These are phyloP conservation scores for Cyclopterus lumpus DNA, from an alignment of 2,797 vertebrate species.

Conservation along the genomic window DNA sequence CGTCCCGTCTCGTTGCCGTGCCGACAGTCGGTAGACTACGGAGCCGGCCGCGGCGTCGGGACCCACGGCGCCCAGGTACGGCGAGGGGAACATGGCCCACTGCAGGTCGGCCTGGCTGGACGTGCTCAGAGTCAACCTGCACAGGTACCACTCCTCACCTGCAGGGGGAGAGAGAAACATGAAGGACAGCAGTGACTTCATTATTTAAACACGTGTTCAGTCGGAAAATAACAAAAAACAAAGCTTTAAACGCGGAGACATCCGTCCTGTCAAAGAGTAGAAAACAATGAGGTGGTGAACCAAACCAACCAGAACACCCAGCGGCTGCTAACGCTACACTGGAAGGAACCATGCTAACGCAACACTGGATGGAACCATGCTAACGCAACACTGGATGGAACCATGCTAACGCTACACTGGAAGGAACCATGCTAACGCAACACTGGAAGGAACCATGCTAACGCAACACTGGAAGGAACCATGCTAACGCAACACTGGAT, in stretches of 20 bases:
- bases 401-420: no score
- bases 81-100: conserved; percentile 90
- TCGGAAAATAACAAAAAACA: neutral
- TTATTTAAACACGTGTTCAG: neutral
- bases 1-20: conserved; percentile 69
- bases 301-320: no score
- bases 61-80: conserved; percentile 85
- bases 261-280: neutral
- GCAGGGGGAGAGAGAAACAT: conserved; percentile 6
- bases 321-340: no score
- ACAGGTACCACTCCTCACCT: conserved; percentile 91
- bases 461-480: no score
- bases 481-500: no score
- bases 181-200: neutral
- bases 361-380: no score
- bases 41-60: conserved; percentile 84
- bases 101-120: conserved; percentile 84
- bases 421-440: no score
- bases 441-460: no score
- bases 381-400: no score
- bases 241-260: neutral
- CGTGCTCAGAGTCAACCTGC: conserved; percentile 83
- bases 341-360: no score
- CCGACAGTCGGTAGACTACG: conserved; percentile 82
- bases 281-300: neutral